These are phyloP conservation scores for Chelon auratus DNA, from an alignment of 2,797 vertebrate species.

Conservation along the genomic window DNA sequence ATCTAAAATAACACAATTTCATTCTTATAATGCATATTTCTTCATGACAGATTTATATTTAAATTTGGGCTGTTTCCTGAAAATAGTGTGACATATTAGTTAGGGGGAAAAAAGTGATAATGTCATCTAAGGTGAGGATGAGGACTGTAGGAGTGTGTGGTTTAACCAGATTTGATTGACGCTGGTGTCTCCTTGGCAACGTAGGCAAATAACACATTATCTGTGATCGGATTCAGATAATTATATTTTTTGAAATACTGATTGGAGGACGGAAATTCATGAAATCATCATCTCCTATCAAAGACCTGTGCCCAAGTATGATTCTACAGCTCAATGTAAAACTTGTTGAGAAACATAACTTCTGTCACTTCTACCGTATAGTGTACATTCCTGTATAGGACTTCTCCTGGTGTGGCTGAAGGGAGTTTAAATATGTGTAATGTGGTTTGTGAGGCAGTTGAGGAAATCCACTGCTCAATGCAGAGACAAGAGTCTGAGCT, in stretches of 20 bases:
- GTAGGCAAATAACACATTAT: constrained; percentile 20
- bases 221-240: constrained; percentile 6
- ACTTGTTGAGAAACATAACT: background rate
- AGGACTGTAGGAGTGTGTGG: background rate
- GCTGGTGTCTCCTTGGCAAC: constrained; percentile 20
- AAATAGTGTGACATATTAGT: background rate
- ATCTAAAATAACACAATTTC: background rate
- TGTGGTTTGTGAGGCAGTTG: constrained; percentile 30
- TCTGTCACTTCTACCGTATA: background rate
- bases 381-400: background rate
- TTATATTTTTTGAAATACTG: background rate
- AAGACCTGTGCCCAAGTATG: background rate
- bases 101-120: background rate
- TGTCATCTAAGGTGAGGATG: background rate
- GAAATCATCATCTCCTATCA: background rate
- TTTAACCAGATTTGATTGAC: constrained; percentile 31
- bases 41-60: background rate
- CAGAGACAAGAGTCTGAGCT: constrained; percentile 4
- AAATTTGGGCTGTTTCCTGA: background rate
- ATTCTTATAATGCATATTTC: background rate
- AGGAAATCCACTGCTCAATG: background rate
- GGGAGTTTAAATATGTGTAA: background rate
- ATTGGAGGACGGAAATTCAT: constrained; percentile 10
- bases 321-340: background rate
- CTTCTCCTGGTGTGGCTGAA: background rate